These are phyloP conservation scores for Datnioides undecimradiatus DNA, from an alignment of 2,113 vertebrate genomes.

Conservation along the genomic window DNA sequence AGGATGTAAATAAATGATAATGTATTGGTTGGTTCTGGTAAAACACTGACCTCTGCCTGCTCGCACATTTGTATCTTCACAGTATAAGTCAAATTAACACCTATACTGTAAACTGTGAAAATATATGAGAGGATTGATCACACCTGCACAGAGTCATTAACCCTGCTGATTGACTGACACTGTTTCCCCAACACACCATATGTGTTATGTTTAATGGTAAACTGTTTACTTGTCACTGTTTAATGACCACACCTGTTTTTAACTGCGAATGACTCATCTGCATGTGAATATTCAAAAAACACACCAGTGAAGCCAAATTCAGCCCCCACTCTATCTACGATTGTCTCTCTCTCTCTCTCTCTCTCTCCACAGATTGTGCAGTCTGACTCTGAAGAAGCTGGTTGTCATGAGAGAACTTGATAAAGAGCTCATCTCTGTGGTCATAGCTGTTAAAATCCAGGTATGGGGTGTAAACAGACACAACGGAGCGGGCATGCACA, in stretches of 20 bases:
- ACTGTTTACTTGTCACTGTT: constrained; percentile 13
- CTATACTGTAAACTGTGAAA: background rate
- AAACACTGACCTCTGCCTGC: constrained; percentile 2
- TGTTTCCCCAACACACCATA: background rate
- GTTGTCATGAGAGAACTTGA: constrained; percentile 94
- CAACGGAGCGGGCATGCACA: background rate
- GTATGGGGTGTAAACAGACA: constrained; percentile 67
- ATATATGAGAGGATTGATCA: background rate
- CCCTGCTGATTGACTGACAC: background rate
- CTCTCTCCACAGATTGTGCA: constrained; percentile 89
- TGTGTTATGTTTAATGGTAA: background rate
- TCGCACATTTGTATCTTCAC: background rate
- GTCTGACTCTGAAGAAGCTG: constrained; percentile 96
- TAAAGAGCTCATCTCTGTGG: constrained; percentile 95
- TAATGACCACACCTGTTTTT: constrained; percentile 11
- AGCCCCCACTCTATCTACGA: constrained; percentile 13
- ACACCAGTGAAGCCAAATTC: background rate
- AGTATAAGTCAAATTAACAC: background rate
- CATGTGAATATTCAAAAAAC: constrained; percentile 26
- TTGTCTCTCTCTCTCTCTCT: background rate
- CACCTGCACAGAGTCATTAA: background rate
- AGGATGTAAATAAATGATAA: too few species aligned
- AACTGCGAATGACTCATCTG: constrained; percentile 29
- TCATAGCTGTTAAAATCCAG: constrained; percentile 98
- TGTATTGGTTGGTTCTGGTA: background rate